phyloP scores from a whole-genome alignment of 2,888 invertebrate species.

The Hetaerina titia region DNA sequence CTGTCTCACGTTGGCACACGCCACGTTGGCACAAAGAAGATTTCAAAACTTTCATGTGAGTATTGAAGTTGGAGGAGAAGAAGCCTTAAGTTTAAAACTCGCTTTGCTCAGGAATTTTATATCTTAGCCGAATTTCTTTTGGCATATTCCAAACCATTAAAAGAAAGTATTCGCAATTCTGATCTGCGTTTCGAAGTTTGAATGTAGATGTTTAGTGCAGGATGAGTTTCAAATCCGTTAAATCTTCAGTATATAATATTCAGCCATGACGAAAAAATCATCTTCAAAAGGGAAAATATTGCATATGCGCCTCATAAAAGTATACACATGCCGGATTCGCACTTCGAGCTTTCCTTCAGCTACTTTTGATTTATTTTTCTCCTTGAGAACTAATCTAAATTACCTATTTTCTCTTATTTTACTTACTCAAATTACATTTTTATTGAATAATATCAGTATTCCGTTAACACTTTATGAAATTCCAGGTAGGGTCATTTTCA shows the following conservation, averaged over 20 bases:
- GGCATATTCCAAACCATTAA: not conserved
- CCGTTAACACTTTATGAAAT: not conserved
- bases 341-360: no score
- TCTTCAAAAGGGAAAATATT: no score
- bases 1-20: constrained; percentile 16
- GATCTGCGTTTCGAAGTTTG: not conserved
- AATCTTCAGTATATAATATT: not conserved
- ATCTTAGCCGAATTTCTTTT: not conserved
- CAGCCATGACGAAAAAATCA: no score
- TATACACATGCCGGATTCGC: no score
- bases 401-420: no score
- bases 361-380: no score
- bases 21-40: not conserved
- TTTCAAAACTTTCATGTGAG: constrained; percentile 4
- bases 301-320: no score
- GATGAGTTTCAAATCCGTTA: not conserved
- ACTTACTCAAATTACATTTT: no score
- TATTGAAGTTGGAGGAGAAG: not conserved
- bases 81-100: constrained; percentile 3
- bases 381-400: no score
- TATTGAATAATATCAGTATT: not conserved
- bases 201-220: not conserved
- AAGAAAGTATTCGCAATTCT: not conserved
- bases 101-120: not conserved
- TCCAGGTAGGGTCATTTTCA: no score